Evolutionary conservation across 1,140 invertebrate species (phyloP).

Genomic region (Doryteuthis pealeii): DNA sequence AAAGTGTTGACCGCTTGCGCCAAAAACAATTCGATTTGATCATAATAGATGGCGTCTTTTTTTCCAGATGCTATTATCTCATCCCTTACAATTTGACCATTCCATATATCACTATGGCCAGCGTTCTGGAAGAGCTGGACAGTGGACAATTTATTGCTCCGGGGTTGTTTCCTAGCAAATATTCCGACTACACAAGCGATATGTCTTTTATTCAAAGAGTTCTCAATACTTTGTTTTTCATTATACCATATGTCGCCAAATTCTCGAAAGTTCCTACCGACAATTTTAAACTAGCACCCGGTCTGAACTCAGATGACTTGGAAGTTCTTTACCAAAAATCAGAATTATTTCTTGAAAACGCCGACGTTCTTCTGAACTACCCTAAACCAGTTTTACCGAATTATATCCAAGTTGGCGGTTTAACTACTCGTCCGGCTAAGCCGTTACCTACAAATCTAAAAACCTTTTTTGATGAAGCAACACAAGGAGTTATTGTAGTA

Average conservation of each 20-base stretch:
- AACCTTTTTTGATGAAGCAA: slow-evolving; percentile 14
- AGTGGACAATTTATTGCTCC: neutral
- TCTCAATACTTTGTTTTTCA: neutral
- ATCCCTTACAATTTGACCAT: neutral
- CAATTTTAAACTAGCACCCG: neutral
- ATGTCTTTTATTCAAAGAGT: slow-evolving; percentile 17
- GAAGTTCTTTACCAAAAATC: slow-evolving; percentile 6
- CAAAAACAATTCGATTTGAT: neutral
- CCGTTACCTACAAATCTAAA: slow-evolving; percentile 16
- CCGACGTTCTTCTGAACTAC: slow-evolving; percentile 18
- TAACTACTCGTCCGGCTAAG: slow-evolving; percentile 20
- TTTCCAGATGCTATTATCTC: neutral
- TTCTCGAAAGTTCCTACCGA: neutral
- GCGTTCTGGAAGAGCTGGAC: neutral
- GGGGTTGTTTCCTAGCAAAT: neutral
- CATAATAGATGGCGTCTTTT: neutral
- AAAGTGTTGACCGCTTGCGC: neutral
- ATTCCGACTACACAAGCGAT: neutral
- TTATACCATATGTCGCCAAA: neutral
- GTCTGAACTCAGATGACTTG: neutral
- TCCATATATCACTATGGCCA: neutral
- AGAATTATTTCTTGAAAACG: slow-evolving; percentile 18
- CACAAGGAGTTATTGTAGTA: slow-evolving; percentile 22
- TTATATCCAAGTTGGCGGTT: slow-evolving; percentile 21
- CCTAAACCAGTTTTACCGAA: slow-evolving; percentile 20